Evolutionary conservation across 2,113 vertebrate genomes (phyloP).

Genomic region (Callionymus lyra): DNA sequence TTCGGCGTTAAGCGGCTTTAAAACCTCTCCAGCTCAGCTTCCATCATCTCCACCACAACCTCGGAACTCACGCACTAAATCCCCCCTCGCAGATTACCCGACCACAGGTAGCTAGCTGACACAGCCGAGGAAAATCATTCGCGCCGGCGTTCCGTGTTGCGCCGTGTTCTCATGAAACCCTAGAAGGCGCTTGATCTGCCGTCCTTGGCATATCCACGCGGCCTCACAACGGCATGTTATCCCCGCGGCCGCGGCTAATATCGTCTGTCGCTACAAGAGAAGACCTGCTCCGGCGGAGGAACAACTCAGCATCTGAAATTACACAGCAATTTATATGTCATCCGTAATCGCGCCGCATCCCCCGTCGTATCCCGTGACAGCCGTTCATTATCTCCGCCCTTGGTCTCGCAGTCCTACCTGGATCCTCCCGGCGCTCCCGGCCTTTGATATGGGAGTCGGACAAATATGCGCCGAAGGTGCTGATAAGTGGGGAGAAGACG

Average conservation of each 20-base stretch:
- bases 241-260: conserved; percentile 46
- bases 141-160: conserved; percentile 31
- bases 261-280: conserved; percentile 58
- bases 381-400: conserved; percentile 63
- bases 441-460: conserved; percentile 43
- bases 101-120: conserved; percentile 19
- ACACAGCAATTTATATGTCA: conserved; percentile 74
- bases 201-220: conserved; percentile 42
- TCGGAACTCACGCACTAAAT: too few relatives aligned
- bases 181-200: conserved; percentile 48
- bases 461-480: conserved; percentile 10
- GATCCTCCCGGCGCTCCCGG: conserved; percentile 25
- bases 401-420: conserved; percentile 36
- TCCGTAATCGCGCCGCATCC: conserved; percentile 57
- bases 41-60: too few relatives aligned
- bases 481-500: conserved; percentile 7
- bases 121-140: not conserved
- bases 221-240: conserved; percentile 44
- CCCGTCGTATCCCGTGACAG: conserved; percentile 46
- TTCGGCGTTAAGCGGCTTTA: too few relatives aligned
- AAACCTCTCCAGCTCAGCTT: too few relatives aligned
- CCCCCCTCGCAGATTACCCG: too few relatives aligned
- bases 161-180: conserved; percentile 33
- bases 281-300: conserved; percentile 57
- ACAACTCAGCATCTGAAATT: conserved; percentile 64